Percentiles rank a stretch among this genome's conserved stretches.
phyloP scores from a whole-genome alignment of 2,113 vertebrate genomes.

The Felis chaus region DNA sequence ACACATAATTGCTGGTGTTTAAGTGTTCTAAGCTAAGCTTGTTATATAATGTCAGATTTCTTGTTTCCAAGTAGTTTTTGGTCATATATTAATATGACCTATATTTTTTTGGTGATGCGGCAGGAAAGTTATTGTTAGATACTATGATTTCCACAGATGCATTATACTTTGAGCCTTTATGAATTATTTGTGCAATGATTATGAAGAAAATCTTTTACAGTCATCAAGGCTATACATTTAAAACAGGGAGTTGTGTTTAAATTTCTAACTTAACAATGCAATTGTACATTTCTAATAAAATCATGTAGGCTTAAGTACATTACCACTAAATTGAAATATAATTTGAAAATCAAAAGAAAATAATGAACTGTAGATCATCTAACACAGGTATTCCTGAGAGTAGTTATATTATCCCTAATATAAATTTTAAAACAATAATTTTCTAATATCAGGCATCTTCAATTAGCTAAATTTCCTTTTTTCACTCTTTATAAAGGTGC shows the following conservation, averaged over 20 bases:
- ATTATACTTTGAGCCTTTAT: background rate
- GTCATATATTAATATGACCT: background rate
- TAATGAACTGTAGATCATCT: slow-evolving; percentile 53
- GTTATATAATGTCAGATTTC: background rate
- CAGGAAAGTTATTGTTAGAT: background rate
- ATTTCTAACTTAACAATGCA: slow-evolving; percentile 50
- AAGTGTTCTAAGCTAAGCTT: background rate
- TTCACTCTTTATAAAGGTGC: background rate
- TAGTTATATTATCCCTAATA: background rate
- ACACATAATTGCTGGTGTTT: background rate
- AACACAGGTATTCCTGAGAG: slow-evolving; percentile 11
- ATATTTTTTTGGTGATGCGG: background rate
- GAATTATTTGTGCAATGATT: slow-evolving; percentile 40
- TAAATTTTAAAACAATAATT: slow-evolving; percentile 46
- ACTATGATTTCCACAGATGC: background rate
- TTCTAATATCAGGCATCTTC: background rate
- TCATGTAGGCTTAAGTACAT: slow-evolving; percentile 32
- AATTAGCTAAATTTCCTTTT: slow-evolving; percentile 51
- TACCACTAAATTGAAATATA: slow-evolving; percentile 56
- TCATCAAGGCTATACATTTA: slow-evolving; percentile 30
- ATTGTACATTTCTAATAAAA: slow-evolving; percentile 40
- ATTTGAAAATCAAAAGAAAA: slow-evolving; percentile 33
- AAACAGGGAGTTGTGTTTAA: slow-evolving; percentile 44
- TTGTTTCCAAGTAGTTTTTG: background rate
- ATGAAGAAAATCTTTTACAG: slow-evolving; percentile 44